Evolutionary conservation across 1,140 invertebrate species (phyloP).

Genomic region (Drosophila insularis): DNA sequence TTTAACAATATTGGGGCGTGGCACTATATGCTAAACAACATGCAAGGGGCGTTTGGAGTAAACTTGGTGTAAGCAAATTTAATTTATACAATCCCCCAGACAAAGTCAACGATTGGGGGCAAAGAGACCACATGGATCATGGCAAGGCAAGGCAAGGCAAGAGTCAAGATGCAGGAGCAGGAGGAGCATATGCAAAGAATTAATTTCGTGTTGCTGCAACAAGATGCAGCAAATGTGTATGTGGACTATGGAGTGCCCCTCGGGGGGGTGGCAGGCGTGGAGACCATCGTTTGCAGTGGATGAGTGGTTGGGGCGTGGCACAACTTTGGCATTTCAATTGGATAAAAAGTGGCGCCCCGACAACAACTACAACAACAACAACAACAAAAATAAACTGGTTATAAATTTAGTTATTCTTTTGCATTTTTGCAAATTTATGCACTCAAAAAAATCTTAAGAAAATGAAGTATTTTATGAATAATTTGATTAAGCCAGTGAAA

Average conservation of each 20-base stretch:
- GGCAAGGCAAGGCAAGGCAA: slow-evolving; percentile 32
- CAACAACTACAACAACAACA: slow-evolving; percentile 29
- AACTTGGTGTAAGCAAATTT: slow-evolving; percentile 72
- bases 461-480: neutral
- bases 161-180: neutral
- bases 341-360: slow-evolving; percentile 74
- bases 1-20: slow-evolving; percentile 52
- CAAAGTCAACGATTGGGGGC: neutral
- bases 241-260: neutral
- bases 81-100: slow-evolving; percentile 71
- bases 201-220: slow-evolving; percentile 61
- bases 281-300: slow-evolving; percentile 16
- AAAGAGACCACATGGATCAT: neutral
- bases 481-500: too few species aligned
- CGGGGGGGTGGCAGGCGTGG: slow-evolving; percentile 7
- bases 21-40: slow-evolving; percentile 78
- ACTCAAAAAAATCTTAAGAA: neutral
- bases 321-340: slow-evolving; percentile 73
- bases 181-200: slow-evolving; percentile 72
- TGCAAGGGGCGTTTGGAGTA: slow-evolving; percentile 70
- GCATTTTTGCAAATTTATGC: slow-evolving; percentile 1
- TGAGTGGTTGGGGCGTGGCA: slow-evolving; percentile 44
- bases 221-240: slow-evolving; percentile 10
- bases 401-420: slow-evolving; percentile 7
- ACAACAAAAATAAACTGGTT: neutral